Evolutionary conservation across 2,888 invertebrate species (phyloP).

Genomic region (Nomada ruficornis): DNA sequence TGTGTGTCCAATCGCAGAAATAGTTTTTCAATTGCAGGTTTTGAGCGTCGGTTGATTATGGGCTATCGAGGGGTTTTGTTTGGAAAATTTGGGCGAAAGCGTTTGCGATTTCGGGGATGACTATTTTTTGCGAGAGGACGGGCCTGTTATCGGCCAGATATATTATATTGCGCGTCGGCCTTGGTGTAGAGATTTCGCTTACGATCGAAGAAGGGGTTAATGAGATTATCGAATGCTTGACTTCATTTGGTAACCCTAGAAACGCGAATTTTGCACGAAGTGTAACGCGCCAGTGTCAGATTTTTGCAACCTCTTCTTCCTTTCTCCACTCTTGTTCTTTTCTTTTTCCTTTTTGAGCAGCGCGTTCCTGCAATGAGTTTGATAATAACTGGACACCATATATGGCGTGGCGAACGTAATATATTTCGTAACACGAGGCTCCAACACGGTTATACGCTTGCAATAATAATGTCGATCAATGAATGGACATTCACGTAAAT

Average conservation of each 20-base stretch:
- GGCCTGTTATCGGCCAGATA: too few species aligned
- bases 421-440: conserved; percentile 46
- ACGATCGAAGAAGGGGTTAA: neutral
- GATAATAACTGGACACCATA: conserved; percentile 35
- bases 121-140: neutral
- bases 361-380: conserved; percentile 11
- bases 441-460: conserved; percentile 33
- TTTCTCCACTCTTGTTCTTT: neutral
- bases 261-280: conserved; percentile 23
- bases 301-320: conserved; percentile 12
- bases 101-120: too few species aligned
- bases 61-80: too few species aligned
- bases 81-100: too few species aligned
- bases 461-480: conserved; percentile 55
- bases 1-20: neutral
- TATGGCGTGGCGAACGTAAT: conserved; percentile 29
- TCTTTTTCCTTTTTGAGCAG: neutral
- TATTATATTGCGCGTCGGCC: too few species aligned
- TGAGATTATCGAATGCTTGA: neutral
- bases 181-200: too few species aligned
- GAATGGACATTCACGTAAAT: conserved; percentile 56
- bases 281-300: neutral
- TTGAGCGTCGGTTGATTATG: neutral
- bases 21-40: neutral
- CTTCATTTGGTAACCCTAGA: conserved; percentile 4